Base-by-base conservation (phyloP, 2,797 vertebrate genomes). In the Trachurus trachurus region DNA sequence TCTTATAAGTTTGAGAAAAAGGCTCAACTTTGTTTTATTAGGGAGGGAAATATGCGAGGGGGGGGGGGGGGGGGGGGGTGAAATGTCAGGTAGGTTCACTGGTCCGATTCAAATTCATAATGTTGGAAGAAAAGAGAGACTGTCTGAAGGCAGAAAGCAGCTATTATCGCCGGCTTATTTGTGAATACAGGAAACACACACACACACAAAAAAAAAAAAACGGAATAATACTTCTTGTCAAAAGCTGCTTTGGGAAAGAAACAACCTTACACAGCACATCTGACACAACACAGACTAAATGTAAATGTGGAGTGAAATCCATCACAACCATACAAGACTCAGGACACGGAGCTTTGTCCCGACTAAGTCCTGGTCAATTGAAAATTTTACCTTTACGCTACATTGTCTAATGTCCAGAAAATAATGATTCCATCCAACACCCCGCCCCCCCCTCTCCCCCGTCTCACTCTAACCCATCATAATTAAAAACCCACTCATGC, bases 11-110 rank as follows among this genome's bases (percentile, higher is more conserved):
- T 72, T 60, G 16, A 79, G 2, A 71, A 29, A 29, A 66, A 85
- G 9, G 31, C 62, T 78, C 12, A 49, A 66, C 44, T 73, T 78
- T 31, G 6, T 54, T 37, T 42, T 52, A 7, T 59, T 61, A 26
- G 29, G 10, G 6, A n/a, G 40, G 16, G 9, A 80, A 78, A 62
- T 31, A 63, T 56, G 63, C 42, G 5, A 47, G 26, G 3, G 26
- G 3, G 26, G 26, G 31, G 5, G 26, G 3, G 26, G 3, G 26
- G 26, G 31, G 5, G 31, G 31, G 54, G 67, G 13, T 34, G n/a
- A 87, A 81, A 88, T 63, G 73, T 80, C 66, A 86, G 68, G 72
- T 34, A 54, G 56, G 34, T 78, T 62, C n/a, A 80, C 8, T 29
- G 52, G 57, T 64, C 19, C 45, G 19, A 73, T 84, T 60, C 58